Evolutionary conservation across 2,888 invertebrate species (phyloP).

Genomic region (Sepiola atlantica): DNA sequence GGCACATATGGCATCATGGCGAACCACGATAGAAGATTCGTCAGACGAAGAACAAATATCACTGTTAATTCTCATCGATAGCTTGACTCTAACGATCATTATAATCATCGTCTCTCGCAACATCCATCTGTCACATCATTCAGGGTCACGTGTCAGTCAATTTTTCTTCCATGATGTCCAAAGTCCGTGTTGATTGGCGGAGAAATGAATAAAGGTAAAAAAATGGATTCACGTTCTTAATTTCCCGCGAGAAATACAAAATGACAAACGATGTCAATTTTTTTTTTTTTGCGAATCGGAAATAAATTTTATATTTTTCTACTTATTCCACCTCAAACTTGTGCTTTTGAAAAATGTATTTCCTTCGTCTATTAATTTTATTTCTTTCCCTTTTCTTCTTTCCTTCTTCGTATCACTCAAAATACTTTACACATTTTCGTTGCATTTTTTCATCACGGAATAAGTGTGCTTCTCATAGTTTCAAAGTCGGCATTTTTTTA

Average conservation of each 20-base stretch:
- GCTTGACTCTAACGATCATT: no score
- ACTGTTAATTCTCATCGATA: no score
- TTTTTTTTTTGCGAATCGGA: neutral
- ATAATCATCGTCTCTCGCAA: no score
- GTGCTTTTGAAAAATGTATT: no score
- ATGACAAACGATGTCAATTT: neutral
- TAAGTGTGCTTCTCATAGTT: neutral
- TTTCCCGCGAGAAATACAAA: constrained; percentile 22
- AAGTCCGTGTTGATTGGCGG: neutral
- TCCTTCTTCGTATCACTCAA: neutral
- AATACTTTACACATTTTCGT: neutral
- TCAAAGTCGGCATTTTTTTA: neutral
- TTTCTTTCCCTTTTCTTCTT: neutral
- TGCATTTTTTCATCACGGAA: neutral
- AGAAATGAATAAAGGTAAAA: neutral
- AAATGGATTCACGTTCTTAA: neutral
- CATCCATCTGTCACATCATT: neutral
- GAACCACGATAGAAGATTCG: no score
- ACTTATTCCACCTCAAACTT: neutral
- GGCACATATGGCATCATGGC: no score
- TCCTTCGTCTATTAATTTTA: neutral
- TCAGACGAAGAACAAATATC: no score
- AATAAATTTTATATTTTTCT: neutral
- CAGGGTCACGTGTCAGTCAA: neutral
- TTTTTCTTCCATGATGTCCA: neutral